Evolutionary conservation across 2,888 invertebrate genomes (phyloP), one percentile per base, ranked within the genome.

Genomic region (Lordiphosa fenestrarum): DNA sequence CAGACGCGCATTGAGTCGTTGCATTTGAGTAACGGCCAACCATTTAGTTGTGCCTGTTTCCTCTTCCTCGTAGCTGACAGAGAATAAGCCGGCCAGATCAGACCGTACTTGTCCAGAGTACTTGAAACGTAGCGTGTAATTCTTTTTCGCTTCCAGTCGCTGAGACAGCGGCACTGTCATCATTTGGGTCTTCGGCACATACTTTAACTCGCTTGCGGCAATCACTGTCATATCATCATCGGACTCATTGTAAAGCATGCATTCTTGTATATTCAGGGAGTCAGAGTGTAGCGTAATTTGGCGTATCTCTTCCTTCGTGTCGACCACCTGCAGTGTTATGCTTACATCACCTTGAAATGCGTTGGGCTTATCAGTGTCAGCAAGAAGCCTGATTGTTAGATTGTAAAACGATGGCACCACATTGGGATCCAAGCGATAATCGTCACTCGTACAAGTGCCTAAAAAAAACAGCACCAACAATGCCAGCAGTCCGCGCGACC

Each of bases 21-120:
- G 93, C 50, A 94, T 91, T 59, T 94, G 94, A 0, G 94, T 94
- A 0, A 93, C 90, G 1, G 91, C 91, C 4, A 94, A 81, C 84
- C 83, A 88, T 67, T 69, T 86, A 13, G 63, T 62, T 10, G 49
- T 54, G 5, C 70, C 74, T 0, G 57, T 64, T 3, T 4, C 7
- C 55, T 65, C 39, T 48, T 85, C 80, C 25, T 49, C 65, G 56
- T 88, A 87, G 53, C 63, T 86, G 42, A 69, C 75, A 6, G 73
- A 71, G 63, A 75, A 88, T 2, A 88, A 65, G 2, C 88, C 88
- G 3, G 71, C 72, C 67, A 73, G 50, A 6, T 73, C 87, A 42
- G 89, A 88, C 15, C 89, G 89, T 89, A 92, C 91, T 10, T 88
- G 88, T 12, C 90, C 91, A 0, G 84, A 86, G 53, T 91, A 92